Base-by-base conservation (phyloP, 2,888 invertebrate species). In the Amaurobius ferox region DNA sequence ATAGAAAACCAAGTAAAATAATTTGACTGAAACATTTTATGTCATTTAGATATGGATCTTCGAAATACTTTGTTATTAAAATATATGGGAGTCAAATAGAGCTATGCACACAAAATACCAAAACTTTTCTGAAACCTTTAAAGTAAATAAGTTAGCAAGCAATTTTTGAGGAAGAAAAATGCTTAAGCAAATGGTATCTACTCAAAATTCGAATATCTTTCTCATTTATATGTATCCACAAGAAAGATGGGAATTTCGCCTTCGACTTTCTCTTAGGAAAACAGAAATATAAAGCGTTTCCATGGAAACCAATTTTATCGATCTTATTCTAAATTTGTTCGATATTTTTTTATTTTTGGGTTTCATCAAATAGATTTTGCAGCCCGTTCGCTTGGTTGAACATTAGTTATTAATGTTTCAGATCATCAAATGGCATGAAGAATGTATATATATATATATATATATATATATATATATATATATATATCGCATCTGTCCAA, bases 341-440 rank as follows among this genome's bases (percentile, higher is more conserved):
- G n/a, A n/a, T n/a, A n/a, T n/a, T n/a, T n/a, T n/a, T n/a, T n/a
- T n/a, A n/a, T 44, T 44, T 44, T 44, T 16, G 11, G 44, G 11
- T 44, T 44, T 44, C 44, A 44, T 44, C 44, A 44, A 44, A 44
- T 44, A 44, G 44, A 44, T 44, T 44, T 44, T 44, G 16, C 44
- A 44, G 44, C 44, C 44, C 6, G 6, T 44, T 44, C 44, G 16
- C 44, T 16, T 16, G 44, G 16, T 1, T 16, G 16, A 44, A 44
- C 16, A 13, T 16, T 2, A 16, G 44, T 44, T 16, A 13, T 44
- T 13, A 44, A 13, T 7, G 6, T 9, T 44, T 16, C 6, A 13
- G 44, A 13, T 7, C 44, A 44, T 16, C 44, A 16, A 16, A 44
- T 44, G 16, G 6, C 44, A 16, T 13, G 16, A 44, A 44, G 16